Percentiles rank a stretch among this genome's conserved stretches.
These are phyloP conservation scores for Diaprepes abbreviatus DNA, from an alignment of 2,888 invertebrate species.

Conservation along the genomic window DNA sequence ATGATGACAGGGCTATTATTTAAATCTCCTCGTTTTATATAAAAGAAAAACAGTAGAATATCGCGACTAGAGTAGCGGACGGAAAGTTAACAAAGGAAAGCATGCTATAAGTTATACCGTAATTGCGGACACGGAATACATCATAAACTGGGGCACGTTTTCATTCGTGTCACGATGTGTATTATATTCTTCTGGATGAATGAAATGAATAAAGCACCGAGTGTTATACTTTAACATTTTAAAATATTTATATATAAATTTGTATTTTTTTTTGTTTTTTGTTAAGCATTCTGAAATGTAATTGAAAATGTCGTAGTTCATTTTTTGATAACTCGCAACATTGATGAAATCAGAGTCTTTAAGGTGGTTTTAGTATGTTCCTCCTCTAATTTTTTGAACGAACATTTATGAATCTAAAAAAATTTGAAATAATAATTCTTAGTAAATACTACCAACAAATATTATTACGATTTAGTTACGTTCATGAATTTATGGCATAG, in stretches of 20 bases:
- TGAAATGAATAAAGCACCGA: conserved; percentile 7
- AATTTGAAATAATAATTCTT: no score
- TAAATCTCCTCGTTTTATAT: conserved; percentile 16
- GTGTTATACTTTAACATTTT: not conserved
- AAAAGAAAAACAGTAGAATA: conserved; percentile 9
- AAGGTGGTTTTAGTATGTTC: no score
- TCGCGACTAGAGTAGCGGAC: conserved; percentile 12
- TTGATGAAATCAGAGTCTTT: no score
- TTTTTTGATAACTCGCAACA: no score
- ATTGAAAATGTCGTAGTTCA: no score
- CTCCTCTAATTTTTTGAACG: no score
- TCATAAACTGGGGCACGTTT: conserved; percentile 26
- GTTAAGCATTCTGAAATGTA: no score
- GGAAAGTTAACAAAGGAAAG: conserved; percentile 27
- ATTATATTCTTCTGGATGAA: conserved; percentile 18
- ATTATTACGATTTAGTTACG: no score
- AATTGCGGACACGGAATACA: conserved; percentile 30
- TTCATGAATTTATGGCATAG: no score
- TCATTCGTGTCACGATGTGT: conserved; percentile 16
- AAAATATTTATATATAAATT: not conserved
- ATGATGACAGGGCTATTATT: conserved; percentile 20
- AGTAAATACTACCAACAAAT: no score
- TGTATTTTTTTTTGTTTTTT: no score
- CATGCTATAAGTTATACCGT: conserved; percentile 13
- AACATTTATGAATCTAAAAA: no score